Conservation (phyloP, 1,140 invertebrate genomes). For the Anagrus nilaparvatae region DNA sequence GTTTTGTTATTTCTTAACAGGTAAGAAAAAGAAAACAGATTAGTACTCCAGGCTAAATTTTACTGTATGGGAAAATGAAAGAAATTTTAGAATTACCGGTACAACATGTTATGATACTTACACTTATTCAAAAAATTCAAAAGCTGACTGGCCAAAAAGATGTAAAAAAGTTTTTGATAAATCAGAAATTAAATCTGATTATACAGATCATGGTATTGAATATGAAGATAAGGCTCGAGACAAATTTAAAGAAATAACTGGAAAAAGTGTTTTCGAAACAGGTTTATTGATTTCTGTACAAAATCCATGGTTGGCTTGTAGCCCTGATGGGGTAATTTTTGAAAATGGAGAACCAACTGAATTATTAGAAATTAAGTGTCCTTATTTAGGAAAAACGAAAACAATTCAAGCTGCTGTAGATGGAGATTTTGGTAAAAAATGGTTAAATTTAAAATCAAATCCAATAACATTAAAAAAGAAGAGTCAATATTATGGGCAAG, state of each 20-base stretch:
- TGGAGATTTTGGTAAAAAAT: too few relatives aligned
- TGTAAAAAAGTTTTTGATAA: not conserved
- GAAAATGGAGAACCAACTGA: not conserved
- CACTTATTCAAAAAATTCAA: constrained; percentile 5
- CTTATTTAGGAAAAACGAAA: constrained; percentile 2
- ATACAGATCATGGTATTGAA: constrained; percentile 4
- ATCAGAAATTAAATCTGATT: not conserved
- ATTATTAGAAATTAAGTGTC: constrained; percentile 9
- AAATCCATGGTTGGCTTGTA: constrained; percentile 7
- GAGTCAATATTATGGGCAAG: constrained; percentile 14
- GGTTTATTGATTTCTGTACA: constrained; percentile 7
- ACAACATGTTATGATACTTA: not conserved
- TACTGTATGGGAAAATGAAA: not conserved
- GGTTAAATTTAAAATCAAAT: not conserved
- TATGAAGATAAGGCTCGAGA: constrained; percentile 1
- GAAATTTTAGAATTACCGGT: constrained; percentile 4
- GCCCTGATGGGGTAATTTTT: constrained; percentile 10
- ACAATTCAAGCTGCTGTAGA: too few relatives aligned
- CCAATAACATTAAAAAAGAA: constrained; percentile 13
- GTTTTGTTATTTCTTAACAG: not conserved
- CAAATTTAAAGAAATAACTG: not conserved
- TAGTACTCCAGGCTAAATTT: not conserved
- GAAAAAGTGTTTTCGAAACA: not conserved
- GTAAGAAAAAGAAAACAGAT: not conserved
- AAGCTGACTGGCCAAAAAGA: constrained; percentile 8